These are phyloP conservation scores for Andrena bicolor DNA, from an alignment of 2,888 invertebrate genomes.

Conservation along the genomic window DNA sequence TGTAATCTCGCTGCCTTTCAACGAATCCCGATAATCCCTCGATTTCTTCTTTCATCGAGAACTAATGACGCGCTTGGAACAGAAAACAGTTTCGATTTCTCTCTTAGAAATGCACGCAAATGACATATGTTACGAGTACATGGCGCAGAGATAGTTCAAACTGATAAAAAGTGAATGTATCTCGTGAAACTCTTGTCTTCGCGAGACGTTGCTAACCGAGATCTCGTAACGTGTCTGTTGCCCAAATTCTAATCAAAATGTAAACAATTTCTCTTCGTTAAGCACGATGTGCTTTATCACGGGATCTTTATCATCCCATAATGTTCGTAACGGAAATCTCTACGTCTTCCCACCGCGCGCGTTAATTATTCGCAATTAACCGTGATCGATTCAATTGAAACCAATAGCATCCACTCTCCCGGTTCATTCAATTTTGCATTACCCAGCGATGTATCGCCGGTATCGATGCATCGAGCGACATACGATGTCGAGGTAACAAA, in stretches of 20 bases:
- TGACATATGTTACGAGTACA: slow-evolving; percentile 55
- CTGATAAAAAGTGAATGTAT: slow-evolving; percentile 61
- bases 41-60: not conserved
- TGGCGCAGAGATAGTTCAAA: slow-evolving; percentile 10
- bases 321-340: slow-evolving; percentile 30
- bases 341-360: slow-evolving; percentile 7
- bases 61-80: not conserved
- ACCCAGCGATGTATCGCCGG: not conserved
- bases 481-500: not conserved
- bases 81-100: not conserved
- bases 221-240: not conserved
- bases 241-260: not conserved
- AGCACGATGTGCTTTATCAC: not conserved
- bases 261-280: not conserved
- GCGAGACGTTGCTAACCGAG: not conserved
- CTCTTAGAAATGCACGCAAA: not conserved
- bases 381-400: slow-evolving; percentile 79
- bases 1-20: not conserved
- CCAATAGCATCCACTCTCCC: slow-evolving; percentile 67
- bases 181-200: slow-evolving; percentile 1
- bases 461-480: not conserved
- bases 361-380: slow-evolving; percentile 71
- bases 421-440: slow-evolving; percentile 16
- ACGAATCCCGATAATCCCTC: not conserved
- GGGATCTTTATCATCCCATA: not conserved